These are phyloP conservation scores for Marmota monax DNA, from an alignment of 2,113 vertebrate species.

Conservation along the genomic window DNA sequence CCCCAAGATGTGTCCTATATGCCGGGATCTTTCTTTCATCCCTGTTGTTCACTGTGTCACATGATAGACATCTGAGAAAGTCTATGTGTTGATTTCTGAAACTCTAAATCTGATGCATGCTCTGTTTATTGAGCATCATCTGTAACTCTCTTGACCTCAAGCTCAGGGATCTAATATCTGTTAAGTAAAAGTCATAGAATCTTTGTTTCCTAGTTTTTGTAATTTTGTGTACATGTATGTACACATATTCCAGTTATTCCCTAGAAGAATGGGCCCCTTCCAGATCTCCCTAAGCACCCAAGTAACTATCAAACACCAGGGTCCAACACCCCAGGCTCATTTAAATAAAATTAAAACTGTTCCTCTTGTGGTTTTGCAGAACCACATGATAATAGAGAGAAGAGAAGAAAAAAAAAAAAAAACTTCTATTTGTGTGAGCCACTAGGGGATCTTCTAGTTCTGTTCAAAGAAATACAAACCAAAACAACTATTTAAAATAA, in stretches of 20 bases:
- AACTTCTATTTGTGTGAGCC: background rate
- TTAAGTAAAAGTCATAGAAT: too few species aligned
- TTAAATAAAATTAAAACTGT: background rate
- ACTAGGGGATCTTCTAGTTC: background rate
- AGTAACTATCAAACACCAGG: background rate
- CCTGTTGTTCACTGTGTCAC: too few species aligned
- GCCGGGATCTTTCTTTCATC: too few species aligned
- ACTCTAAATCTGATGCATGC: too few species aligned
- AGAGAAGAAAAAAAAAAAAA: background rate
- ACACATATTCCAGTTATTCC: background rate
- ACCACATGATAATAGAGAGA: background rate
- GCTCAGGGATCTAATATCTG: too few species aligned
- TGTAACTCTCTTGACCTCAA: too few species aligned
- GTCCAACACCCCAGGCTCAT: background rate
- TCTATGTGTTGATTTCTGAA: too few species aligned
- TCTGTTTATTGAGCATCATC: too few species aligned
- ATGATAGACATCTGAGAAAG: too few species aligned
- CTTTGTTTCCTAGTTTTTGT: too few species aligned
- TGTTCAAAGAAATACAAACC: background rate
- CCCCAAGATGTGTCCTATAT: too few species aligned
- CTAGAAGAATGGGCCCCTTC: background rate
- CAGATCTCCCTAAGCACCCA: background rate
- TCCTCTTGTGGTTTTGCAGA: background rate
- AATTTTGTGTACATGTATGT: too few species aligned
- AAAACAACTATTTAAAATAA: background rate